Evolutionary conservation across 2,888 invertebrate species (phyloP).

Genomic region (Temnothorax ravouxi): DNA sequence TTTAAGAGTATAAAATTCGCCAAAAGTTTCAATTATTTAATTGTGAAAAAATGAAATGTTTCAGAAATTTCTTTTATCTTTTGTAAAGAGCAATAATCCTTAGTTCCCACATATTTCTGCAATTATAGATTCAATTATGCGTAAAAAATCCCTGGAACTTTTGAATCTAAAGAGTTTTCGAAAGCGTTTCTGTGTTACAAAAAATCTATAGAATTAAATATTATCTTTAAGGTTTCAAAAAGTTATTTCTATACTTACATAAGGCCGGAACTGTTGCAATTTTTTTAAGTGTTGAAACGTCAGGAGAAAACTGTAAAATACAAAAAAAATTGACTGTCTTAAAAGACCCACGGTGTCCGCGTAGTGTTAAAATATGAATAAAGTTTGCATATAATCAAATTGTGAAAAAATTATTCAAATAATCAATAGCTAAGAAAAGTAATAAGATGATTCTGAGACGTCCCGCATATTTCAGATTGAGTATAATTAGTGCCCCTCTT

Average conservation of each 20-base stretch:
- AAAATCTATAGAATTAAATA: no score
- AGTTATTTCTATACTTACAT: not conserved
- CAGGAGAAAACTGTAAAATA: no score
- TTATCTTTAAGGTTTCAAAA: no score
- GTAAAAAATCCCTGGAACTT: no score
- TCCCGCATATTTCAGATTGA: conserved; percentile 33
- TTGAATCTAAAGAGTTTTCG: no score
- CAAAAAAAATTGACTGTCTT: no score
- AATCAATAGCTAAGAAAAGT: not conserved
- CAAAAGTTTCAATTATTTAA: not conserved
- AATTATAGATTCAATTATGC: not conserved
- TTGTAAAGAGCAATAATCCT: not conserved
- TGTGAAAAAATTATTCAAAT: not conserved
- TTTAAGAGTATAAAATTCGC: not conserved
- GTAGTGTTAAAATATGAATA: not conserved
- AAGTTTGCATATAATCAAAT: not conserved
- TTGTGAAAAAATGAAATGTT: not conserved
- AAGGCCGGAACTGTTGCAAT: no score
- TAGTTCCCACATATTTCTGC: not conserved
- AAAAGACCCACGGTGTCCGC: no score
- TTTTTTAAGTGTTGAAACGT: no score
- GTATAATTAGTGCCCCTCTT: conserved; percentile 18
- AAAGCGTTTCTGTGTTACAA: no score
- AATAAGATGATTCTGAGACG: not conserved
- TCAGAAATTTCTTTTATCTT: not conserved